A percentile compares a stretch with the other conserved stretches of the same genome.
phyloP scores from a whole-genome alignment of 2,113 vertebrate genomes.

The Sorex araneus region DNA sequence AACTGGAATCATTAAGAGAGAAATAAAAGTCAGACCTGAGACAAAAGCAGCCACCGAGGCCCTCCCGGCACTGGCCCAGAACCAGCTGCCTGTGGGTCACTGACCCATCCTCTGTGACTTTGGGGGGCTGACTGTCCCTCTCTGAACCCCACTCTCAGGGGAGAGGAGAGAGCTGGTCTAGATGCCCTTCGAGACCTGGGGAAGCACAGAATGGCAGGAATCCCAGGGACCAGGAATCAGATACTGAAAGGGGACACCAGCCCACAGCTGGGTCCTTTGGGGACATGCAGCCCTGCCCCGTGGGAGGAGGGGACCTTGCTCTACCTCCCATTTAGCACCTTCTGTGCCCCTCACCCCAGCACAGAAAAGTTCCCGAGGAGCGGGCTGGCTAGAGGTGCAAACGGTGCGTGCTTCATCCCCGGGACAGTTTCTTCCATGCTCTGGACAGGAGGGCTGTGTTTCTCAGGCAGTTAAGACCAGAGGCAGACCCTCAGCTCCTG shows the following conservation, averaged over 20 bases:
- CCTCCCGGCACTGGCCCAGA: not conserved
- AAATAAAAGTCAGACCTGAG: constrained; percentile 61
- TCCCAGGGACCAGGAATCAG: not conserved
- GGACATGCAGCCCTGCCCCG: too few relatives aligned
- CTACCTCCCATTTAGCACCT: not conserved
- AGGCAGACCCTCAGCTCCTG: not conserved
- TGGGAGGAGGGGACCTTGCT: not conserved
- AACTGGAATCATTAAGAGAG: constrained; percentile 65
- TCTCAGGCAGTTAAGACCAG: not conserved
- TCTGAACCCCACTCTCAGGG: constrained; percentile 1
- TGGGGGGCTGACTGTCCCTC: not conserved
- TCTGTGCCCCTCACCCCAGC: not conserved
- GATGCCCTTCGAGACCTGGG: not conserved
- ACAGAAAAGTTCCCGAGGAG: not conserved
- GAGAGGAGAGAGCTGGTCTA: not conserved
- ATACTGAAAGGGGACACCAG: too few relatives aligned
- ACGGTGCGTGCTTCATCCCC: not conserved
- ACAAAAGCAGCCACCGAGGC: not conserved
- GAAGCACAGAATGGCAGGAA: not conserved
- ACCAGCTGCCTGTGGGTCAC: not conserved
- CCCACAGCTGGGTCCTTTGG: not conserved
- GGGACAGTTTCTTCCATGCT: not conserved
- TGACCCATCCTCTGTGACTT: not conserved
- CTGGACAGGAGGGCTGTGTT: too few relatives aligned
- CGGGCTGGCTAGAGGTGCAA: not conserved